Percentiles rank a stretch among this genome's conserved stretches.
Conservation (phyloP, 2,797 vertebrate species). For the Myotis daubentonii region DNA sequence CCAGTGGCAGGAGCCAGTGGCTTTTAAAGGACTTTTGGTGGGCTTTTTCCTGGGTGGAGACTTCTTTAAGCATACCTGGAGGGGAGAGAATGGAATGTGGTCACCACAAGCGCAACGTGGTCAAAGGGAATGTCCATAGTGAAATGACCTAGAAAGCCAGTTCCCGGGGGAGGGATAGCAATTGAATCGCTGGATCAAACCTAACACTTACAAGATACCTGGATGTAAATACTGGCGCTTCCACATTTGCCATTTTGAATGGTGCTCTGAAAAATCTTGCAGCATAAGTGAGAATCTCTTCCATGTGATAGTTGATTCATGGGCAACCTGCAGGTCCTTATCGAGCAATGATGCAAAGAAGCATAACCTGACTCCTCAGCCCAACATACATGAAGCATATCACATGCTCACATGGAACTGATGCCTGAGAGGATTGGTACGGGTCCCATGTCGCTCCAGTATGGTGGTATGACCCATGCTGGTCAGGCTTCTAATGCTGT, state of each 20-base stretch:
- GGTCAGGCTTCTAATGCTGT: not conserved
- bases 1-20: too few relatives aligned
- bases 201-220: not conserved
- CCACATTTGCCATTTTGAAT: not conserved
- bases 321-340: not conserved
- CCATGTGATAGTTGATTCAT: not conserved
- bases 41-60: too few relatives aligned
- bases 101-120: too few relatives aligned
- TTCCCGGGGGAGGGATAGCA: too few relatives aligned
- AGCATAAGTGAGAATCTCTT: not conserved
- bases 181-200: too few relatives aligned
- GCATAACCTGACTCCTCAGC: too few relatives aligned
- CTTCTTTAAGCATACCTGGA: too few relatives aligned
- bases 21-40: too few relatives aligned
- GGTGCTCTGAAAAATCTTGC: not conserved
- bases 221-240: not conserved
- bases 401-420: fast-evolving
- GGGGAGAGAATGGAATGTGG: too few relatives aligned
- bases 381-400: not conserved
- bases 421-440: fast-evolving
- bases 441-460: fast-evolving
- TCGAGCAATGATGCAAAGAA: not conserved
- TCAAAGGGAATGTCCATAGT: too few relatives aligned
- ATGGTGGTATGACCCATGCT: fast-evolving
- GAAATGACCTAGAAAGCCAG: too few relatives aligned